Base-by-base conservation (phyloP, 2,888 invertebrate species). In the Agrotis segetum region DNA sequence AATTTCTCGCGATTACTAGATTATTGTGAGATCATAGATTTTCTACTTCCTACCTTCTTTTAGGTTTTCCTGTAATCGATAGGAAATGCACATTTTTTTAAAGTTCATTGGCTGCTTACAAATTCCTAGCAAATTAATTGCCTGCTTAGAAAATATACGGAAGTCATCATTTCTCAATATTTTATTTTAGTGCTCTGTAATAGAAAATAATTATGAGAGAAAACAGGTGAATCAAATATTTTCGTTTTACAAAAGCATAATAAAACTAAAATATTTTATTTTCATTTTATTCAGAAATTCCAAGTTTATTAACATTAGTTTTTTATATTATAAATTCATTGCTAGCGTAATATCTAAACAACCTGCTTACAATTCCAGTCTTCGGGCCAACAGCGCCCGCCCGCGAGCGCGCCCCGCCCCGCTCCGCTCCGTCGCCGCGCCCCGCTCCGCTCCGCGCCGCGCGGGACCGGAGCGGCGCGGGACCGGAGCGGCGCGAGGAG, bases 261-360 rank as follows among this genome's bases (percentile, higher is more conserved):
- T 87, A 84, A 91, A 92, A 88, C 72, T 75, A 85, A 73, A 62
- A 56, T 68, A 77, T 78, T 81, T 87, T 88, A 88, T 91, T 88
- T 83, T 90, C 82, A 74, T 87, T 92, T 94, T 95, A 95, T 94
- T 95, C 87, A 90, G 93, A 95, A 94, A 94, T 93, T 90, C 82
- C 89, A 93, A 88, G 90, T 90, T 90, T 84, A 88, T 91, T 92
- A 93, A 93, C 90, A 89, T 92, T 91, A 92, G 82, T 89, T 91
- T 79, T 69, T 87, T 89, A 90, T 92, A 77, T 77, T 85, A 93
- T 94, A 94, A 94, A 94, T 93, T 93, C 92, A 92, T 93, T 89
- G 83, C 92, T 93, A 94, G 93, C 93, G 91, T 92, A 89, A 90
- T 85, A 85, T 89, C 91, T 93, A 93, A 90, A 92, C 93, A 92